phyloP scores from a whole-genome alignment of 2,888 invertebrate genomes.

The Tipula confusa region DNA sequence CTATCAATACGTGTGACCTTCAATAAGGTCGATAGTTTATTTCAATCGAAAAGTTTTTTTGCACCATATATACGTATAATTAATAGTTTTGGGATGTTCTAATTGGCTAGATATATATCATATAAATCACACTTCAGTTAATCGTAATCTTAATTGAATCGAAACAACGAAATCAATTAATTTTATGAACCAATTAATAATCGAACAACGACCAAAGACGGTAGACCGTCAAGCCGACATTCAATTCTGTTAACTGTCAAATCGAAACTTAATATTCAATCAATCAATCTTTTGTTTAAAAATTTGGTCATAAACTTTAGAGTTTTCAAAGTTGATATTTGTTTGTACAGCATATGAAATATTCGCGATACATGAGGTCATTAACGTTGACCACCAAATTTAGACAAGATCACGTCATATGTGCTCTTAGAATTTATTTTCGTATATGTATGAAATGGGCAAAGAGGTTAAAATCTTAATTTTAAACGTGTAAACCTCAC shows the following conservation, averaged over 20 bases:
- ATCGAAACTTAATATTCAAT: neutral
- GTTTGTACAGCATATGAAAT: neutral
- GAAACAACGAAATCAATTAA: neutral
- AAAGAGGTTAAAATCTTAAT: too few species aligned
- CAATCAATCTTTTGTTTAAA: neutral
- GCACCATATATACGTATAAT: neutral
- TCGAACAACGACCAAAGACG: neutral
- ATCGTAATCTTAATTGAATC: neutral
- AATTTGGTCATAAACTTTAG: too few species aligned
- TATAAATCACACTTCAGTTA: too few species aligned
- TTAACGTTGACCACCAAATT: neutral
- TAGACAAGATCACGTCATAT: too few species aligned
- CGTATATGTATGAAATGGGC: too few species aligned
- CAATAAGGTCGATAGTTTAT: neutral
- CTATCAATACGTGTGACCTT: neutral
- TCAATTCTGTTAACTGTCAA: neutral
- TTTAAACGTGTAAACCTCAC: too few species aligned
- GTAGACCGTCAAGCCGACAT: neutral
- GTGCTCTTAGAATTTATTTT: too few species aligned
- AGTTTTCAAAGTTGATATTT: neutral
- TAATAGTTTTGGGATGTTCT: neutral
- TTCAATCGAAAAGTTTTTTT: neutral
- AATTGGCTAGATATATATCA: neutral
- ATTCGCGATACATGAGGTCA: neutral
- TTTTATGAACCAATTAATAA: neutral